phyloP scores from a whole-genome alignment of 2,888 invertebrate genomes.

The Shargacucullia verbasci region DNA sequence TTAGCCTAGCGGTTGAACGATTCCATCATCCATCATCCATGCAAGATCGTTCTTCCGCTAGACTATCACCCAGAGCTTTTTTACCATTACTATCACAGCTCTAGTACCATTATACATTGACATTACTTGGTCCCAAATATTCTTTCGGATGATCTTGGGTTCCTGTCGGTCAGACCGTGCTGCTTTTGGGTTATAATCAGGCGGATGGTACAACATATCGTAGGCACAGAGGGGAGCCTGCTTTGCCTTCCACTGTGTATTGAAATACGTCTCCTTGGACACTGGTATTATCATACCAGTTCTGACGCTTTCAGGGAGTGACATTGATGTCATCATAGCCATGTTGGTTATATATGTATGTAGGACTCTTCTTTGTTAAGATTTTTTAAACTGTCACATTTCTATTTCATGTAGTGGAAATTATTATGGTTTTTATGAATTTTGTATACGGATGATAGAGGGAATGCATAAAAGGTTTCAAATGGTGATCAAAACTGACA shows the following conservation, averaged over 20 bases:
- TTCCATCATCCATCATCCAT: too few species aligned
- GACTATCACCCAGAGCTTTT: too few species aligned
- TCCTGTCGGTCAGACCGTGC: constrained; percentile 81
- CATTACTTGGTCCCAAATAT: constrained; percentile 75
- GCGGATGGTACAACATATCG: constrained; percentile 84
- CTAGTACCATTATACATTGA: background rate
- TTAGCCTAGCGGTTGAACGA: too few species aligned
- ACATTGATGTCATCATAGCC: constrained; percentile 31
- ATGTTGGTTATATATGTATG: constrained; percentile 7
- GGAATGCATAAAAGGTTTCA: too few species aligned
- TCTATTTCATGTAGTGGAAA: constrained; percentile 8
- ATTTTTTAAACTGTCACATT: constrained; percentile 18
- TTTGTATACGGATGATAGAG: background rate
- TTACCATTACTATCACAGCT: too few species aligned
- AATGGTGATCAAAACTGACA: too few species aligned
- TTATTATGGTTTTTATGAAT: constrained; percentile 15
- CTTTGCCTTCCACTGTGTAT: constrained; percentile 75
- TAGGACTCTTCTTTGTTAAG: constrained; percentile 13
- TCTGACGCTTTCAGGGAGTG: constrained; percentile 62
- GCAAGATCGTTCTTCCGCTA: too few species aligned
- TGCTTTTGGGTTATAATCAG: constrained; percentile 82
- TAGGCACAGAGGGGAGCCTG: constrained; percentile 75
- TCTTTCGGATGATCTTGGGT: constrained; percentile 77
- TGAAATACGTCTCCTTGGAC: constrained; percentile 77
- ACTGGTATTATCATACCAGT: constrained; percentile 81